phyloP scores from a whole-genome alignment of 2,113 vertebrate species.

The Neogale vison region DNA sequence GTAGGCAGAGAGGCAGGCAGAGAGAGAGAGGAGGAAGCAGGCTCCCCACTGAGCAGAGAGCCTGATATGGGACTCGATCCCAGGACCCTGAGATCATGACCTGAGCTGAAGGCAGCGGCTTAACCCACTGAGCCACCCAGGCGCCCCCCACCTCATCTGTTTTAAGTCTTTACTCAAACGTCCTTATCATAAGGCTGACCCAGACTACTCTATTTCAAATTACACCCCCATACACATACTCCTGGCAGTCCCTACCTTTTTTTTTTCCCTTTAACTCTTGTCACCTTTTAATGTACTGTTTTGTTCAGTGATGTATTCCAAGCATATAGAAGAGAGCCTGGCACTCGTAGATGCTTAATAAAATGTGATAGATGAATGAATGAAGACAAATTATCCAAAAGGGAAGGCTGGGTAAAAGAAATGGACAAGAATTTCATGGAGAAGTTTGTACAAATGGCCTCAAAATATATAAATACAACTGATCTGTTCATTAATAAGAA shows the following conservation, averaged over 20 bases:
- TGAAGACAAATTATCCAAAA: not conserved
- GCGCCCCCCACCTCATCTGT: not conserved
- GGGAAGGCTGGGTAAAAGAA: not conserved
- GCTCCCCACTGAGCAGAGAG: no score
- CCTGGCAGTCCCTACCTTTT: not conserved
- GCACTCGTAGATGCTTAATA: not conserved
- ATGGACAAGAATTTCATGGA: not conserved
- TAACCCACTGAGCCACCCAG: no score
- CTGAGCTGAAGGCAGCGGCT: no score
- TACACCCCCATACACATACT: not conserved
- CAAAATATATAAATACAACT: not conserved
- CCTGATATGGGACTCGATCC: no score
- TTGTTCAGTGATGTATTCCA: not conserved
- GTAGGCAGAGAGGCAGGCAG: no score
- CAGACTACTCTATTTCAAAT: not conserved
- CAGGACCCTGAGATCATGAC: no score
- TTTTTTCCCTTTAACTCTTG: not conserved
- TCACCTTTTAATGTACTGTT: not conserved
- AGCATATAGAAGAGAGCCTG: not conserved
- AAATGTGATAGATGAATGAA: not conserved
- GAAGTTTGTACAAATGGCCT: not conserved
- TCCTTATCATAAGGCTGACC: not conserved
- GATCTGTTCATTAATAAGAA: not conserved
- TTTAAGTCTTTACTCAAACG: not conserved
- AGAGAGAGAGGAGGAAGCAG: no score